Evolutionary conservation across 2,113 vertebrate genomes (phyloP), one percentile per base, ranked within the genome.

Genomic region (Poeciliopsis turrubarensis): DNA sequence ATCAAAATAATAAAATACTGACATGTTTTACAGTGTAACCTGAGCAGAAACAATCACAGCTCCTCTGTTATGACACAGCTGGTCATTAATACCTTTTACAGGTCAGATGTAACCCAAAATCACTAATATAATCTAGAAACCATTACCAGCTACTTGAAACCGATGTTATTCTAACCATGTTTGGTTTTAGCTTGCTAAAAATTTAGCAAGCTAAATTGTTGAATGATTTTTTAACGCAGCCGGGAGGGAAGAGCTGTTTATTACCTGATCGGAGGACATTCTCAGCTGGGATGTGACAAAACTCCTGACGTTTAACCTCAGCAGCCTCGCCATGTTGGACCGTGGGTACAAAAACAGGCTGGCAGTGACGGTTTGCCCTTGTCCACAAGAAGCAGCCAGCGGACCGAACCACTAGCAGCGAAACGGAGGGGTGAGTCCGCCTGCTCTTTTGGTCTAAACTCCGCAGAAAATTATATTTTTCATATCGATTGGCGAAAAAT

Each of bases 251-350:
- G 34, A 8, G 32, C 30, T 15, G 25, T 17, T 0, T 57, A 63
- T 80, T 93, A 95, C 94, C 94, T 95, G 93, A 25, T 95, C 93
- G 0, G 94, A 93, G 8, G 92, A 87, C 93, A 94, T 94, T 85
- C 95, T 89, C 71, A 92, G 81, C 74, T 95, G 92, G 30, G 87
- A 88, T 26, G 60, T 73, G 69, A 94, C 32, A 70, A 92, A 86
- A 68, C 9, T 86, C 81, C 92, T 86, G 30, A 94, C 54, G 57
- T 60, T 86, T 31, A 87, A 80, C 68, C 82, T 92, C 57, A 95
- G 12, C 73, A 95, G 82, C 57, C 92, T 93, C 60, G 91, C 87
- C 94, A 95, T 95, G 65, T 11, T 86, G 44, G 1, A 2, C 1
- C 60, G 12, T 19, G 1, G 13, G 0, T 9, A 19, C 15, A 62